Evolutionary conservation across 2,797 vertebrate genomes (phyloP), one percentile per base, ranked within the genome.

Genomic region (Geotrypetes seraphini): DNA sequence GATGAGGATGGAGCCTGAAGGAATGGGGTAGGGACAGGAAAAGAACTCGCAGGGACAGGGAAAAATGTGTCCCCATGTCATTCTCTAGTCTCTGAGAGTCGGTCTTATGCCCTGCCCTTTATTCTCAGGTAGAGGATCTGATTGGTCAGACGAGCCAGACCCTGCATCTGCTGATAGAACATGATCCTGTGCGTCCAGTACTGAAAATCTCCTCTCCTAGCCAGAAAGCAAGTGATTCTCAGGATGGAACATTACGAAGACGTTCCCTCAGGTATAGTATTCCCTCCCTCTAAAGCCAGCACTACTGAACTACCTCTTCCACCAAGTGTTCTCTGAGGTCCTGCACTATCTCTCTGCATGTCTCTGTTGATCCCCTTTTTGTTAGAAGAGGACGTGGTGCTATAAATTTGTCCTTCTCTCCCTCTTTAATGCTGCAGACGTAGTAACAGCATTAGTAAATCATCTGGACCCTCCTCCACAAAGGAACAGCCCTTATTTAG

Each of bases 391-490:
- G 1, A n/a, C 12, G 5, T 31, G 10, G 7, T 12, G 27, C 18
- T 13, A 4, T 33, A 18, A 2, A 28, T 25, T 12, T 49, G 5
- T 43, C 15, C 23, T 33, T 12, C 5, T 12, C 3, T 2, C 2
- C 36, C 10, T 28, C 9, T 33, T 30, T 44, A 50, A 20, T 24
- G 12, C 43, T 41, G 10, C 41, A 96, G 92, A 52, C 76, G 91
- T 48, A 95, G 92, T 53, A 93, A 88, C 73, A 96, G 92, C 65
- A 96, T 87, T 51, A 92, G 86, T 4, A 93, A 87, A 53, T 95
- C 89, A 10, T 87, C 90, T 0, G 91, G 90, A n/a, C 87, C 90
- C 25, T 82, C 79, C 39, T 92, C 88, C 30, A 88, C 89, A 4
- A 92, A 84, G 65, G 87, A 93, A n/a, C 64, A 65, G 0, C 69